Evolutionary conservation across 1,140 invertebrate genomes (phyloP).

Genomic region (Nasonia longicornis): DNA sequence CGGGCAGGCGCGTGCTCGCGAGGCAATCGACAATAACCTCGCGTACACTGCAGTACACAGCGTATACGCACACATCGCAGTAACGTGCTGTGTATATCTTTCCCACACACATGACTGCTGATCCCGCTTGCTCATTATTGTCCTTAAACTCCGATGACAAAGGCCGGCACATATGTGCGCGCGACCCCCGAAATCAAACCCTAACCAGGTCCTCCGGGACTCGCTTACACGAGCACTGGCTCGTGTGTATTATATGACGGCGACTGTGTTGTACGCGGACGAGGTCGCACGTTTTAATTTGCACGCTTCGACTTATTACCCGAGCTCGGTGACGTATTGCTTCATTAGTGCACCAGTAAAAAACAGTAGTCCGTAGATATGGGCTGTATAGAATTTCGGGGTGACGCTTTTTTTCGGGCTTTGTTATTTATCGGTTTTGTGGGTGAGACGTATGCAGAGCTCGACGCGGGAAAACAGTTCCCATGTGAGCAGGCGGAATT

Average conservation of each 20-base stretch:
- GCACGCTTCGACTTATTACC: slow-evolving; percentile 44
- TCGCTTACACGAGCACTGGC: neutral
- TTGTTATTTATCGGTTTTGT: slow-evolving; percentile 5
- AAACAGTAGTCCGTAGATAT: neutral
- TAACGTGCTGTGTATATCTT: slow-evolving; percentile 50
- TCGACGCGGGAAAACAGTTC: neutral
- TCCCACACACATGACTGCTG: slow-evolving; percentile 56
- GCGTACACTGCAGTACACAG: neutral
- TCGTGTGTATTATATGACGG: neutral
- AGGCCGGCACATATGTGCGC: slow-evolving; percentile 50
- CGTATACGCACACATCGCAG: neutral
- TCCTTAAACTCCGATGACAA: slow-evolving; percentile 48
- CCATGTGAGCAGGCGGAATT: neutral
- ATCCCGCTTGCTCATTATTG: slow-evolving; percentile 55
- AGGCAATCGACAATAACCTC: neutral
- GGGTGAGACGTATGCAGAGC: neutral
- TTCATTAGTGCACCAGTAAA: slow-evolving; percentile 36
- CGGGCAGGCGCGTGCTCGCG: neutral
- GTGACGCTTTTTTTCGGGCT: neutral
- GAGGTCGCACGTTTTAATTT: slow-evolving; percentile 46
- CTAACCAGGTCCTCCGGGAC: slow-evolving; percentile 53
- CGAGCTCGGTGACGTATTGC: slow-evolving; percentile 38
- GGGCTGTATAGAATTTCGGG: neutral
- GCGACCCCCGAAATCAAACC: slow-evolving; percentile 53
- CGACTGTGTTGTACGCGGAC: no score